These are phyloP conservation scores for Empidonax traillii DNA, from an alignment of 2,113 vertebrate genomes.

Conservation along the genomic window DNA sequence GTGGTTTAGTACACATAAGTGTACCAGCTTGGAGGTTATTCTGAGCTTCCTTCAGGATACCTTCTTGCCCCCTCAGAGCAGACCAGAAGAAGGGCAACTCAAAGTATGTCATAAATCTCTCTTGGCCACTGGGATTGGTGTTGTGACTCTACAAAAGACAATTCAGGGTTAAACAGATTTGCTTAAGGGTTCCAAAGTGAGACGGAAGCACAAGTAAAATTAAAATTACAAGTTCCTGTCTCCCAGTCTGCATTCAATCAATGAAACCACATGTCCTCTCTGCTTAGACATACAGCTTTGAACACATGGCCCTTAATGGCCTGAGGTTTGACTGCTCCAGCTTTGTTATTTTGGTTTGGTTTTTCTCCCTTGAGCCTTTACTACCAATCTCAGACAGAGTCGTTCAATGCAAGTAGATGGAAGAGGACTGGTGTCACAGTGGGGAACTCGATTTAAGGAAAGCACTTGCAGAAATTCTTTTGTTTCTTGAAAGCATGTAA, in stretches of 20 bases:
- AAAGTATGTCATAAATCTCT: not conserved
- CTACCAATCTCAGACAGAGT: constrained; percentile 8
- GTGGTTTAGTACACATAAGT: not conserved
- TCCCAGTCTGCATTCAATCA: constrained; percentile 13
- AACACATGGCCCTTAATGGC: not conserved
- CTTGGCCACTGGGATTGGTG: not conserved
- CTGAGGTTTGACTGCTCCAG: constrained; percentile 20
- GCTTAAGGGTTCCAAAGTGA: not conserved
- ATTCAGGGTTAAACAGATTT: not conserved
- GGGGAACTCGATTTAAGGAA: constrained; percentile 25
- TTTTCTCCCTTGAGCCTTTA: constrained; percentile 22
- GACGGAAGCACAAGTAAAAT: not conserved
- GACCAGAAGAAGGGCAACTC: not conserved
- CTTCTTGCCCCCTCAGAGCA: not conserved
- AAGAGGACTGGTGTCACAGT: constrained; percentile 15
- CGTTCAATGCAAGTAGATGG: constrained; percentile 6
- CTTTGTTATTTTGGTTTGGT: not conserved
- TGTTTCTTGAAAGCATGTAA: constrained; percentile 57
- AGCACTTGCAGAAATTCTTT: constrained; percentile 35
- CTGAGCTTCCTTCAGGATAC: not conserved
- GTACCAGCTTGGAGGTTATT: not conserved
- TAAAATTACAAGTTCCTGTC: constrained; percentile 38
- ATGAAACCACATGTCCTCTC: constrained; percentile 15
- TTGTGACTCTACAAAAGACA: not conserved
- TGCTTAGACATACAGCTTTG: constrained; percentile 26